Base-by-base conservation (phyloP, 1,140 invertebrate genomes). In the Drosophila elegans region DNA sequence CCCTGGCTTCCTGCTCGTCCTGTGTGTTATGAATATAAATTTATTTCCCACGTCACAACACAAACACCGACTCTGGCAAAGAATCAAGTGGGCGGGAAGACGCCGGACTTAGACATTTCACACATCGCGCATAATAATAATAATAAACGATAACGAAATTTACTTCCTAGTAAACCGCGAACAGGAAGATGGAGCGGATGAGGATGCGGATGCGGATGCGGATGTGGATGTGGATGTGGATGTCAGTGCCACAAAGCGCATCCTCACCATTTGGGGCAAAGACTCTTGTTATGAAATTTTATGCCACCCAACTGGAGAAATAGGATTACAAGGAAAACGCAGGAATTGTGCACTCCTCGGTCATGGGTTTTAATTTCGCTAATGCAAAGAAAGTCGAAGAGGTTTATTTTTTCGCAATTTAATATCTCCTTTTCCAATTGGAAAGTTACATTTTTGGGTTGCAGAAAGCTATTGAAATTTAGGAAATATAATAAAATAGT, bases 101-200 rank as follows among this genome's bases (percentile, higher is more conserved):
- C 42, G 74, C 73, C 61, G 73, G 74, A 73, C 56, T 83, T 73
- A 89, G 72, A 89, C 76, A 88, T 89, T 83, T 89, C 80, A 88
- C 83, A 89, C 83, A 88, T 80, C 76, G 84, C 83, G 84, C 84
- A 88, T 88, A 88, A 88, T 88, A 88, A 88, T 86, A 86, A 86
- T 88, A 88, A 88, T 88, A 89, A 88, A 88, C 83, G 83, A 88
- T 88, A 88, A 88, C 83, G 76, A 88, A 88, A 88, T 88, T 88
- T 88, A 88, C 83, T 88, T 88, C 84, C 84, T 88, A 54, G 71
- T 44, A 72, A 88, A 64, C 69, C 75, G 51, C 82, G 77, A 63
- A 56, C 59, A 73, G 48, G 48, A 51, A 51, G 29, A 51, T 51
- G 29, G 67, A 62, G 38, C 45, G 13, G 16, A 27, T 52, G 38